Evolutionary conservation across 1,140 invertebrate genomes (phyloP).

Genomic region (Lamellibrachia luymesi): DNA sequence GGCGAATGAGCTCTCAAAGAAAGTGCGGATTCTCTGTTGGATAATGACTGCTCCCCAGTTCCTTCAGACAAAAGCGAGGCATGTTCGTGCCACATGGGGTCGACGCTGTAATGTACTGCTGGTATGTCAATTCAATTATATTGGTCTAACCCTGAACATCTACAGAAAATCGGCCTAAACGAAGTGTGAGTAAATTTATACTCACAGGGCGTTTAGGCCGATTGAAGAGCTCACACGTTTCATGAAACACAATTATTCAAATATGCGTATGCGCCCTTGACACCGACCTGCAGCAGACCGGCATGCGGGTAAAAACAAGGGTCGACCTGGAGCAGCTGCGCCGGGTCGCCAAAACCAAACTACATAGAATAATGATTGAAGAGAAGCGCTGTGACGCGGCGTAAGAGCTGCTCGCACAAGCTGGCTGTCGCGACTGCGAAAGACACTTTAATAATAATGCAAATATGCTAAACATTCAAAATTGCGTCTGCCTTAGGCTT

Average conservation of each 20-base stretch:
- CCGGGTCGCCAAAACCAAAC: no score
- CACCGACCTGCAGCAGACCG: no score
- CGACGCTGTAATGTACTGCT: constrained; percentile 84
- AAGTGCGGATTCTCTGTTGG: constrained; percentile 85
- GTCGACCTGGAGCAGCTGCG: no score
- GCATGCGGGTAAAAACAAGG: no score
- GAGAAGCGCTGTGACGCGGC: no score
- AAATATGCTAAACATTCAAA: background rate
- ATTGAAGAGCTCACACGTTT: no score
- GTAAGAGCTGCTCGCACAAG: background rate
- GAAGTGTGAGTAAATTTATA: background rate
- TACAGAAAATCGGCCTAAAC: background rate
- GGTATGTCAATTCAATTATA: constrained; percentile 57
- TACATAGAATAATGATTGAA: no score
- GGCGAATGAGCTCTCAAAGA: constrained; percentile 68
- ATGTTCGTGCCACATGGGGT: constrained; percentile 95
- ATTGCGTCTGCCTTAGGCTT: background rate
- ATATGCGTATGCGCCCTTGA: no score
- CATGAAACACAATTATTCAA: no score
- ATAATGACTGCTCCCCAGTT: constrained; percentile 90
- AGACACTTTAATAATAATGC: background rate
- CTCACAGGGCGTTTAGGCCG: no score
- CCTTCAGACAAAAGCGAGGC: constrained; percentile 83
- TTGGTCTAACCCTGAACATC: constrained; percentile 17
- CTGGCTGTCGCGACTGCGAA: background rate